phyloP scores from a whole-genome alignment of 2,888 invertebrate genomes.

The Eupeodes latifasciatus region DNA sequence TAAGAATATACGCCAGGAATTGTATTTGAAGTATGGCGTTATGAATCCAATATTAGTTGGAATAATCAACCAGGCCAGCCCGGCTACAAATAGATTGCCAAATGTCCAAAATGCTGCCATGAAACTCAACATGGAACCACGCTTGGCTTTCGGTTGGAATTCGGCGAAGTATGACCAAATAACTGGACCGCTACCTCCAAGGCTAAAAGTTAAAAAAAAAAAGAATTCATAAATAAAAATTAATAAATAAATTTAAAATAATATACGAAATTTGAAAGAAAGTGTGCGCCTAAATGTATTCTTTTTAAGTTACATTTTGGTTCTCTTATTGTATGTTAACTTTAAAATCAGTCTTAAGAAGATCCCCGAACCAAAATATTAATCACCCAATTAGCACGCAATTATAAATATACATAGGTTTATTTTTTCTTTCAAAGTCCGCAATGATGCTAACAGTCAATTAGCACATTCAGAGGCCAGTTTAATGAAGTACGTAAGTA shows the following conservation, averaged over 20 bases:
- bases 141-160: conserved; percentile 95
- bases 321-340: conserved; percentile 15
- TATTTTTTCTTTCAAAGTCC: conserved; percentile 50
- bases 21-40: conserved; percentile 90
- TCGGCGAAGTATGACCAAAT: conserved; percentile 98
- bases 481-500: conserved; percentile 22
- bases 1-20: conserved; percentile 96
- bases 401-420: conserved; percentile 16
- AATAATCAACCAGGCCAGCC: conserved; percentile 91
- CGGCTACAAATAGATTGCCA: conserved; percentile 96
- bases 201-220: conserved; percentile 77
- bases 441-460: conserved; percentile 61
- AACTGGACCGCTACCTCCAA: conserved; percentile 88
- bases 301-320: conserved; percentile 1
- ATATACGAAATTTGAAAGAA: too few species aligned
- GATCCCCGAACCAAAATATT: conserved; percentile 45
- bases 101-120: conserved; percentile 98
- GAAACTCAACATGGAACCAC: conserved; percentile 96
- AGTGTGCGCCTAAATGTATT: neutral
- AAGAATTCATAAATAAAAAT: neutral
- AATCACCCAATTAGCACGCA: conserved; percentile 72
- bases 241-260: too few species aligned
- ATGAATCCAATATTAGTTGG: conserved; percentile 89
- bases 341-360: conserved; percentile 5
- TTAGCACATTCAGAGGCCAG: conserved; percentile 67